Conservation (phyloP, 2,888 invertebrate genomes). For the Cephus rjabovi region DNA sequence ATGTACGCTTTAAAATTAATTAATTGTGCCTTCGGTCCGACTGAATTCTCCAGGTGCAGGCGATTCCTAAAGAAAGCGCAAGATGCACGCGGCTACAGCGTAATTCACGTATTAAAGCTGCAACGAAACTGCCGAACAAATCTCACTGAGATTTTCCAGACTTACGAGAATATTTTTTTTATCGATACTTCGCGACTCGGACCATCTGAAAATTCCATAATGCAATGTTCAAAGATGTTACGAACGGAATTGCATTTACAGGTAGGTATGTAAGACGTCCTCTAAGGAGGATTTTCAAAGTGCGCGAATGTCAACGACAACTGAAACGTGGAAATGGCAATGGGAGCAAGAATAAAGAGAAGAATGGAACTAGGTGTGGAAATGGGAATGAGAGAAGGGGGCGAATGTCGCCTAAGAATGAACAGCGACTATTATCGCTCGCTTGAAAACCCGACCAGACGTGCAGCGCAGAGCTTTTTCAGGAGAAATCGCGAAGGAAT, state of each 20-base stretch:
- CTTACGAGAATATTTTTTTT: no score
- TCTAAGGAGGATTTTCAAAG: constrained; percentile 10
- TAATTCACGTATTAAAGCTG: no score
- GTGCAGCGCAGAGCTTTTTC: background rate
- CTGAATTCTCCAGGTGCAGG: no score
- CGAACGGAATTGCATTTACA: no score
- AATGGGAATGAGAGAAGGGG: constrained; percentile 11
- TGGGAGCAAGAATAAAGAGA: background rate
- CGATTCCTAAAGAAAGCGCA: no score
- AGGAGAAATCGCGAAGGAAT: background rate
- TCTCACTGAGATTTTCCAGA: no score
- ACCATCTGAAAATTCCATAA: constrained; percentile 56
- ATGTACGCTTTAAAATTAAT: no score
- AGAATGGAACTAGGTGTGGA: constrained; percentile 8
- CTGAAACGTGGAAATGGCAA: background rate
- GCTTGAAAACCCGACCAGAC: background rate
- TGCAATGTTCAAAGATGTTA: constrained; percentile 51
- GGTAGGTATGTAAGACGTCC: constrained; percentile 19
- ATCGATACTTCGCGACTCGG: background rate
- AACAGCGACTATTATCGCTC: background rate
- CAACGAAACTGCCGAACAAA: no score
- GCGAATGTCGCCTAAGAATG: background rate
- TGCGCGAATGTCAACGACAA: constrained; percentile 10
- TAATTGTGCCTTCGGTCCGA: no score
- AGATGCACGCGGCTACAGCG: no score